These are phyloP conservation scores for Lingula anatina DNA, from an alignment of 2,888 invertebrate genomes.

Conservation along the genomic window DNA sequence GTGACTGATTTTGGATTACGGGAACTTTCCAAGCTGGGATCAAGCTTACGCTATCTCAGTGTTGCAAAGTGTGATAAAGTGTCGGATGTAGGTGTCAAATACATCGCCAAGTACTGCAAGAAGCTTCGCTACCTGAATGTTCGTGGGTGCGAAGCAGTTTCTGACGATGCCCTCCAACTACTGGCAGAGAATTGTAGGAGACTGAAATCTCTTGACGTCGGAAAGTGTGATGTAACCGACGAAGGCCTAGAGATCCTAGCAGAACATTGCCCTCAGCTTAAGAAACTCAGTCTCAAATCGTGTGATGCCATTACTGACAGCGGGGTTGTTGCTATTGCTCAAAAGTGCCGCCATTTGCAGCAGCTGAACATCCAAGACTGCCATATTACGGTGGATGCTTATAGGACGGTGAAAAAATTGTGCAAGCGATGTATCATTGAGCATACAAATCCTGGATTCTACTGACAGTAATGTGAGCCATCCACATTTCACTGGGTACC, in stretches of 20 bases:
- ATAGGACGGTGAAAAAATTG: constrained; percentile 84
- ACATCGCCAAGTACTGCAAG: constrained; percentile 80
- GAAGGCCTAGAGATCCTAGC: constrained; percentile 80
- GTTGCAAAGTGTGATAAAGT: constrained; percentile 89
- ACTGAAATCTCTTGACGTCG: constrained; percentile 80
- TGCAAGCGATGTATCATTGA: constrained; percentile 90
- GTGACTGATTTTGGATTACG: constrained; percentile 85
- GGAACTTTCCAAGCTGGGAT: constrained; percentile 79
- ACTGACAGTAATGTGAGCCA: too few species aligned
- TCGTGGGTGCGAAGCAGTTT: constrained; percentile 86
- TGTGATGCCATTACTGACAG: constrained; percentile 88
- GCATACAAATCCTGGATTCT: constrained; percentile 91
- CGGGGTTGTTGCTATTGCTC: constrained; percentile 81
- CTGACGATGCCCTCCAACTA: constrained; percentile 85
- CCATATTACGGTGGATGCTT: constrained; percentile 81
- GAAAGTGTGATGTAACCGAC: constrained; percentile 90
- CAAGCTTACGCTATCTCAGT: constrained; percentile 83
- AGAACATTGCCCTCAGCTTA: constrained; percentile 70
- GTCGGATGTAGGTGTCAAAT: constrained; percentile 78
- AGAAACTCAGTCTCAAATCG: constrained; percentile 81
- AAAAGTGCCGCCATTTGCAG: constrained; percentile 81
- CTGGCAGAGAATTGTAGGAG: constrained; percentile 81
- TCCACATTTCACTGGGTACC: too few species aligned
- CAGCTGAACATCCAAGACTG: constrained; percentile 92
- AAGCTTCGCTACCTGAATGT: constrained; percentile 82